Evolutionary conservation across 1,140 invertebrate genomes (phyloP), one percentile per base, ranked within the genome.

Genomic region (Drosophila setifemur): DNA sequence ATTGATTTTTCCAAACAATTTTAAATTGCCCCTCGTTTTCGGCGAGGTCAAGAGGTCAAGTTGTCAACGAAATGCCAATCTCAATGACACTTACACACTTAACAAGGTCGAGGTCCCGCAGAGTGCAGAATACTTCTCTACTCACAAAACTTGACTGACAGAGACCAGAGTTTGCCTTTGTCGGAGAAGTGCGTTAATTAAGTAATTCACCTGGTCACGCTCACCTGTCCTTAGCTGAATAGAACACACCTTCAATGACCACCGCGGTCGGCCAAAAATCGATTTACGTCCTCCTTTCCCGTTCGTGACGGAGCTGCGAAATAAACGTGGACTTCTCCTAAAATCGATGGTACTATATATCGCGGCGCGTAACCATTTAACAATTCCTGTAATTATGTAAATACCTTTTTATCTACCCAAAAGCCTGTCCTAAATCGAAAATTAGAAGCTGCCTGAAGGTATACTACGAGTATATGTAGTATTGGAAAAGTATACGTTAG

Each of bases 201-300:
- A 78, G 75, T 78, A 77, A 78, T 77, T 78, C 48, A 44, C 43
- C 74, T 44, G 60, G 75, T 68, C 73, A 78, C 75, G 68, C 75
- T 72, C 58, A 48, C 73, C 73, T 54, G 53, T 54, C 44, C 40
- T 37, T 28, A 25, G 33, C 35, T 49, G 26, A 29, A 55, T 45
- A 63, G 33, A 64, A 64, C 43, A 68, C 60, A 70, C 57, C 58
- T 61, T 72, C 33, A 63, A 45, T 26, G 39, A 39, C 44, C 57
- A 14, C 42, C 19, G 4, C 12, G 57, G 25, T 42, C 25, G 35
- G 52, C 0, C 48, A 58, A 76, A 75, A 75, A 76, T 76, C 72
- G 73, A 76, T 76, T 76, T 66, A 35, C 19, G 26, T 35, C 39
- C 33, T 23, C 33, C n/a, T 44, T 35, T 14, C 23, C 33, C 35